Evolutionary conservation across 2,888 invertebrate species (phyloP).

Genomic region (Camponotus fellah): DNA sequence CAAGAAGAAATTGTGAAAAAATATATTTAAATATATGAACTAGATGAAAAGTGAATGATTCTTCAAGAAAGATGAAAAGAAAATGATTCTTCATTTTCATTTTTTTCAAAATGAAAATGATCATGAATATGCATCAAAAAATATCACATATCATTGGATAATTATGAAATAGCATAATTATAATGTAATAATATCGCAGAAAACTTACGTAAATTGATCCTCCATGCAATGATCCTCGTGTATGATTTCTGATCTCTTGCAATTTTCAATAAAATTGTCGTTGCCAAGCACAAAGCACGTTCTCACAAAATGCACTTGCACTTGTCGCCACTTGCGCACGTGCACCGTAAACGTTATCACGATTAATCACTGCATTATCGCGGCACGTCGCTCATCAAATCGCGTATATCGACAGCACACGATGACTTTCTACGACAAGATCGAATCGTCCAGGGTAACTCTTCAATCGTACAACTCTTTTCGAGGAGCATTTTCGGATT

Average conservation of each 20-base stretch:
- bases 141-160: neutral
- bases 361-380: conserved; percentile 44
- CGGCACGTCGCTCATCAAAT: conserved; percentile 12
- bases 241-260: neutral
- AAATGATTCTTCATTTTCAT: neutral
- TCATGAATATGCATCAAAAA: neutral
- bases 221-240: neutral
- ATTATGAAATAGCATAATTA: neutral
- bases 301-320: conserved; percentile 1
- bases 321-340: conserved; percentile 45
- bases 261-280: conserved; percentile 7
- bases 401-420: conserved; percentile 32
- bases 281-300: conserved; percentile 5
- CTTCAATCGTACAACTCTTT: neutral
- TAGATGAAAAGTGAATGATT: neutral
- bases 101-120: neutral
- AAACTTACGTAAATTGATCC: conserved; percentile 27
- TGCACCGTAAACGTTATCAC: conserved; percentile 44
- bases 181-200: neutral
- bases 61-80: neutral
- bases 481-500: conserved; percentile 20
- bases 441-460: conserved; percentile 46
- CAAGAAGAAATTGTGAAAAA: too few relatives aligned
- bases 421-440: conserved; percentile 7
- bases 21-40: neutral